Percentiles rank a stretch among this genome's conserved stretches.
Conservation (phyloP, 1,140 invertebrate genomes). For the Dinothrombium tinctorium region DNA sequence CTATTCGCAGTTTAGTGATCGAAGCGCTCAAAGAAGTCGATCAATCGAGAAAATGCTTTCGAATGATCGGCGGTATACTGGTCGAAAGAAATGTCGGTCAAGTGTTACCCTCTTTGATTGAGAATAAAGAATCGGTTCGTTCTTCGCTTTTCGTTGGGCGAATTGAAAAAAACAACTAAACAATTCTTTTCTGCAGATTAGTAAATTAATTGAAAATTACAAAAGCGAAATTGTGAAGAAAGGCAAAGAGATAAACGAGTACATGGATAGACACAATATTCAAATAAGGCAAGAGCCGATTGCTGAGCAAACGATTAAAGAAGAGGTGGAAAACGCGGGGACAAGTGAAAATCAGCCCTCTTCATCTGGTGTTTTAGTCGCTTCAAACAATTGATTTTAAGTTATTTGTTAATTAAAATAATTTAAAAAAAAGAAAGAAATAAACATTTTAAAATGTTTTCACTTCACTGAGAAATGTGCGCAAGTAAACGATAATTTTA, state of each 20-base stretch:
- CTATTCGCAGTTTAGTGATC: constrained; percentile 56
- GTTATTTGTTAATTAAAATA: too few species aligned
- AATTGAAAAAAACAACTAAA: neutral
- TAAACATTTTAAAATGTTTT: too few species aligned
- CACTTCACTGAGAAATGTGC: too few species aligned
- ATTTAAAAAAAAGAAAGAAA: too few species aligned
- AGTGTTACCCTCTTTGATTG: constrained; percentile 53
- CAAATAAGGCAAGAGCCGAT: too few species aligned
- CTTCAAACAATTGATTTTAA: too few species aligned
- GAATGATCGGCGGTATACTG: constrained; percentile 74
- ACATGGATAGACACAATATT: constrained; percentile 70
- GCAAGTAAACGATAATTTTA: too few species aligned
- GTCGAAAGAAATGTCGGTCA: constrained; percentile 78
- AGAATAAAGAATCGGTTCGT: constrained; percentile 51
- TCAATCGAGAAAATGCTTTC: constrained; percentile 62
- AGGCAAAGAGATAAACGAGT: constrained; percentile 73
- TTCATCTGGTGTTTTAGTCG: too few species aligned
- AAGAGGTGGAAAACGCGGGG: too few species aligned
- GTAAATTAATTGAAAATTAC: constrained; percentile 45
- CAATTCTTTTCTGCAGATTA: constrained; percentile 30
- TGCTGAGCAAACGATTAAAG: too few species aligned
- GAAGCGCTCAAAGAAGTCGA: constrained; percentile 72
- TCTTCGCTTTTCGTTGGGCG: neutral
- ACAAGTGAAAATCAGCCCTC: too few species aligned
- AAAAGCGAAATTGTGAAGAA: constrained; percentile 59